Conservation (phyloP, 2,113 vertebrate genomes). For the Heterocephalus glaber region DNA sequence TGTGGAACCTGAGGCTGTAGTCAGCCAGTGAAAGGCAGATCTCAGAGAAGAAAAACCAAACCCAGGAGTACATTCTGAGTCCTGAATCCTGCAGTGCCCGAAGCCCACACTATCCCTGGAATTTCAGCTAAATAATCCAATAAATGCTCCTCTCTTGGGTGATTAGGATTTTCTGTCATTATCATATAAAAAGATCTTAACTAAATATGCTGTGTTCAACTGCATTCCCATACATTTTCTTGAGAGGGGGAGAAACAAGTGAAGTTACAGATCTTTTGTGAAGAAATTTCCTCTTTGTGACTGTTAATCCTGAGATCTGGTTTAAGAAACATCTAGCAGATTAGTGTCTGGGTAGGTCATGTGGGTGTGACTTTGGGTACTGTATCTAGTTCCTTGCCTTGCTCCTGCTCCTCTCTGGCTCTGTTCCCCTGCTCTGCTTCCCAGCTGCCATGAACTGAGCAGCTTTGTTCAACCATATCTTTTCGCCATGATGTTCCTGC, state of each 20-base stretch:
- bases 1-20: neutral
- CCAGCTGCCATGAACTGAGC: neutral
- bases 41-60: neutral
- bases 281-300: neutral
- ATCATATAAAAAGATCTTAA: slow-evolving; percentile 5
- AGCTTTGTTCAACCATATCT: neutral
- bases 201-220: neutral
- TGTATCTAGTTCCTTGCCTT: neutral
- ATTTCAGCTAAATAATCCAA: neutral
- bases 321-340: neutral
- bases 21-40: neutral
- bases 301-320: neutral
- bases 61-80: neutral
- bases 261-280: neutral
- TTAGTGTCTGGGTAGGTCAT: neutral
- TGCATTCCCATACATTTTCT: neutral
- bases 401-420: neutral
- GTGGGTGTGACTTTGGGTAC: neutral
- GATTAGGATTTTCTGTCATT: slow-evolving; percentile 7
- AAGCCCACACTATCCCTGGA: neutral
- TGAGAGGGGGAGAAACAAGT: neutral
- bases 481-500: neutral
- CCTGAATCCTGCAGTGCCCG: neutral
- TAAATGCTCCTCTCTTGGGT: neutral
- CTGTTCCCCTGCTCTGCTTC: neutral